Percentiles rank a stretch among this genome's conserved stretches.
These are phyloP conservation scores for Cheiracanthium punctorium DNA, from an alignment of 2,888 invertebrate genomes.

Conservation along the genomic window DNA sequence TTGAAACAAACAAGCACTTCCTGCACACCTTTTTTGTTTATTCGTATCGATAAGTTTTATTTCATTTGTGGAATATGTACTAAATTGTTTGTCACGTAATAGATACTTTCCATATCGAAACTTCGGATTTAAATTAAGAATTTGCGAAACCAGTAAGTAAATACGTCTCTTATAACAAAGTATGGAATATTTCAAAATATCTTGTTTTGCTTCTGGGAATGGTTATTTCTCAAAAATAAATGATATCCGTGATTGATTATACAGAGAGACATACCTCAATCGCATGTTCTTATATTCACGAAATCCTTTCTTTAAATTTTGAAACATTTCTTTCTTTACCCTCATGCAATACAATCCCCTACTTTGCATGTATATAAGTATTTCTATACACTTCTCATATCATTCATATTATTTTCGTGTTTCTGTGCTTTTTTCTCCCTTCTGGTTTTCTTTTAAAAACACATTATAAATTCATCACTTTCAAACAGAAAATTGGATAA, in stretches of 20 bases:
- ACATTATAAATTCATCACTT: slow-evolving; percentile 1
- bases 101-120: too few species aligned
- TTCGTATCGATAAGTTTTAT: too few species aligned
- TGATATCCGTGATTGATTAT: not conserved
- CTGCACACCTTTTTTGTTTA: too few species aligned
- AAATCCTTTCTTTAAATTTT: not conserved
- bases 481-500: not conserved
- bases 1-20: too few species aligned
- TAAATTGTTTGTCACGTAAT: too few species aligned
- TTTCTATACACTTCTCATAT: not conserved
- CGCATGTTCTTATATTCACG: not conserved
- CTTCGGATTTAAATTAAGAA: too few species aligned
- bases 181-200: not conserved
- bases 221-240: not conserved
- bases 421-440: not conserved
- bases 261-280: not conserved
- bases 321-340: not conserved
- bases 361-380: not conserved
- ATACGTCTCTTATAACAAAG: too few species aligned
- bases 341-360: not conserved
- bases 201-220: not conserved
- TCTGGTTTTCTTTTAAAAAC: not conserved
- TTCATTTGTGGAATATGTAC: too few species aligned
- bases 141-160: too few species aligned
- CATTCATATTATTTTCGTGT: slow-evolving; percentile 4